Conservation (phyloP, 2,113 vertebrate species). For the Oceanodroma tethys region DNA sequence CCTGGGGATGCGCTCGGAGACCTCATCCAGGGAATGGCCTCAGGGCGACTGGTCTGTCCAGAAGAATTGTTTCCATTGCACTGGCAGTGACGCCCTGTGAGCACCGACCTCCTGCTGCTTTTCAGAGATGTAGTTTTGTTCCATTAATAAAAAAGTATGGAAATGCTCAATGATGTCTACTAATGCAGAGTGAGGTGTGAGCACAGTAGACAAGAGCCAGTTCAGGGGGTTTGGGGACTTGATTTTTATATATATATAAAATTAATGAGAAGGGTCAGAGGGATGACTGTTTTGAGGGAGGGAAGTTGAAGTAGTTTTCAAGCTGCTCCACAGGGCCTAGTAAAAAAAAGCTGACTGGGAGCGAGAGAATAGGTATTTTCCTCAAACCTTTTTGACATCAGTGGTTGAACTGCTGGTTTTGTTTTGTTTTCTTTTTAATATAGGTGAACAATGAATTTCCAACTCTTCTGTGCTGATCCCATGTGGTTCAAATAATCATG, state of each 20-base stretch:
- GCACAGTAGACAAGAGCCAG: neutral
- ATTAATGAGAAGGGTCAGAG: neutral
- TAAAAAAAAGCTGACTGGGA: neutral
- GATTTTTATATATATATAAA: neutral
- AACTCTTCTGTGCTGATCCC: neutral
- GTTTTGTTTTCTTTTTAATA: neutral
- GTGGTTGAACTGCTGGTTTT: neutral
- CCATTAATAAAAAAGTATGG: neutral
- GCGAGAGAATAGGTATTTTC: neutral
- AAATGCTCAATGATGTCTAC: neutral
- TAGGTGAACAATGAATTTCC: neutral
- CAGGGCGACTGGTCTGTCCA: neutral
- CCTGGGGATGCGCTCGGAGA: neutral
- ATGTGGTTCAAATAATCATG: neutral
- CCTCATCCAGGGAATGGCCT: neutral
- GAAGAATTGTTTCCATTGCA: neutral
- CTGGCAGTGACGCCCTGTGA: neutral
- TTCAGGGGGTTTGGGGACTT: neutral
- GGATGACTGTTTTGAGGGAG: neutral
- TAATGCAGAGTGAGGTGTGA: neutral
- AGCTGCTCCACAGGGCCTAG: neutral
- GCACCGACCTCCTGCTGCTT: neutral
- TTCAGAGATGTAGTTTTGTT: neutral
- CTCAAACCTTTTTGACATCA: neutral
- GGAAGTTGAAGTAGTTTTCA: neutral